Base-by-base conservation (phyloP, 1,140 invertebrate species). In the Ceratoteleas bidentatus region DNA sequence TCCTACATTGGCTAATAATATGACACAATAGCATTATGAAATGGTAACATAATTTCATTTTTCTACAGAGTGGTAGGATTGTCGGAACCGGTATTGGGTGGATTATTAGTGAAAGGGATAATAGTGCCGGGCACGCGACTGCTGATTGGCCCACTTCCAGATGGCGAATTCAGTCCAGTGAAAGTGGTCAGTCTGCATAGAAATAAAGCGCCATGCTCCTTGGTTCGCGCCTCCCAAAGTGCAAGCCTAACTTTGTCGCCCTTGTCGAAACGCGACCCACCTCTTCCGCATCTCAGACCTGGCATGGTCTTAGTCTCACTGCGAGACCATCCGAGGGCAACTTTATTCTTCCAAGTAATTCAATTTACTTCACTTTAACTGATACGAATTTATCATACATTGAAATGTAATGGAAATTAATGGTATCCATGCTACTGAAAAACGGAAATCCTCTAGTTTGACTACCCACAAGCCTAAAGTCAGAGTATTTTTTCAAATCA, bases 201-300 rank as follows among this genome's bases (percentile, higher is more conserved):
- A 7, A 98, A 99, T 90, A 95, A 98, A 82, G 95, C 97, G 0
- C 96, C 97, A 0, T 98, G 97, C 87, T 93, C 96, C 58, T 90
- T 95, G 13, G 97, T 98, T 4, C 93, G 96, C 65, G 97, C 98
- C 0, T 97, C 97, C 0, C 97, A 99, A 87, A 96, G 96, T 80
- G 97, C 98, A 1, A 96, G 97, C 33, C 90, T 99, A 7, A 96
- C 96, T n/a, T 92, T 99, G 10, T 91, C 92, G 33, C 88, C 90
- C 2, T 83, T 89, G 7, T 90, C 91, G 45, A 91, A 92, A 58
- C 76, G 82, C 47, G 92, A 93, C 65, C 88, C 92, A n/a, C 92
- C 93, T 34, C 85, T 95, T 36, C 92, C 93, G 0, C 89, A 92
- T 47, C 87, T 97, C n/a, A 89, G 97, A 45, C 95, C 96, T 87